phyloP scores from a whole-genome alignment of 2,888 invertebrate genomes.

The Helobdella robusta region DNA sequence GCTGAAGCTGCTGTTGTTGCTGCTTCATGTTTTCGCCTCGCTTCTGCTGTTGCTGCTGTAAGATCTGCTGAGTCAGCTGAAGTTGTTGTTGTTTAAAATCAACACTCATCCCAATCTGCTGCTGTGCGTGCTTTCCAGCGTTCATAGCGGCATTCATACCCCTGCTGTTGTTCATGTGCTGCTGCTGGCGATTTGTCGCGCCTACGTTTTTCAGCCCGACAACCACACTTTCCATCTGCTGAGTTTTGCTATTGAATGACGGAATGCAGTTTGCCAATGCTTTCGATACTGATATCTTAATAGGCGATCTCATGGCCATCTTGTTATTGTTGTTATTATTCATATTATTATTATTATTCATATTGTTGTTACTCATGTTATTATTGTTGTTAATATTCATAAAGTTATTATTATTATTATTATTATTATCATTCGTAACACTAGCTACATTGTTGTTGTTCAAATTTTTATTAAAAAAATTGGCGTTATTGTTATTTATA shows the following conservation, averaged over 20 bases:
- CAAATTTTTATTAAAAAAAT: background rate
- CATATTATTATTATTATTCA: background rate
- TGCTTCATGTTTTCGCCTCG: slow-evolving; percentile 31
- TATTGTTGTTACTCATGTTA: slow-evolving; percentile 1
- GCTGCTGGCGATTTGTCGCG: no score
- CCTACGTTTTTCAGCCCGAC: no score
- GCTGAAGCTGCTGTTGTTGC: slow-evolving; percentile 35
- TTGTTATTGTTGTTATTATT: slow-evolving; percentile 11
- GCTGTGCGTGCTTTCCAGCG: slow-evolving; percentile 13
- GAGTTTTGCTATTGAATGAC: no score
- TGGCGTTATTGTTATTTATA: slow-evolving; percentile 1
- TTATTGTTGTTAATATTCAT: background rate
- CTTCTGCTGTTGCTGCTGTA: background rate
- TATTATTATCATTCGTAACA: no score
- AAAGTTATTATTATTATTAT: background rate
- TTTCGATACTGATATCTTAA: no score
- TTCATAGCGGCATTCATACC: no score
- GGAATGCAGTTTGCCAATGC: no score
- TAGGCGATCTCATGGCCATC: no score
- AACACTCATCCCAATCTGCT: slow-evolving; percentile 6
- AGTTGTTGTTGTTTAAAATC: slow-evolving; percentile 6
- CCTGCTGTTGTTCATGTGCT: no score
- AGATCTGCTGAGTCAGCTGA: background rate
- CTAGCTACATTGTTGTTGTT: no score
- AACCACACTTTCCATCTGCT: no score